A percentile compares a stretch with the other conserved stretches of the same genome.
phyloP scores from a whole-genome alignment of 2,888 invertebrate genomes.

The Mesochorus sp. region DNA sequence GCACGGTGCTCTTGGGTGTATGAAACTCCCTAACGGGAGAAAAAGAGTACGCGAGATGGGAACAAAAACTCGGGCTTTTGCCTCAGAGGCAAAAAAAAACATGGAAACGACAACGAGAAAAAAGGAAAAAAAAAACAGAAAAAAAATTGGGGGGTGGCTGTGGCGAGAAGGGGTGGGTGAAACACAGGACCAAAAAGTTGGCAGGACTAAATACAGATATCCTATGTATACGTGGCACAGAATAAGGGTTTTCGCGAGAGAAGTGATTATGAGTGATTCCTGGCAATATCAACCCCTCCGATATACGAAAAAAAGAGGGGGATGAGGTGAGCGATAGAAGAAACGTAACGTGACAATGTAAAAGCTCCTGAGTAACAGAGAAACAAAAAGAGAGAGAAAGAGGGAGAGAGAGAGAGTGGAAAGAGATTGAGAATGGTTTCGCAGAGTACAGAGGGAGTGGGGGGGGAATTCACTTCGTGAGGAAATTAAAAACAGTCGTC shows the following conservation, averaged over 20 bases:
- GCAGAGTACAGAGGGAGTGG: conserved; percentile 27
- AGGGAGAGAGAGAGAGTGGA: conserved; percentile 5
- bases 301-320: conserved; percentile 64
- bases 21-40: conserved; percentile 49
- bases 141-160: conserved; percentile 39
- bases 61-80: conserved; percentile 39
- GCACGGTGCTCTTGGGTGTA: conserved; percentile 44
- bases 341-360: conserved; percentile 39
- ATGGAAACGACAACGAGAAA: conserved; percentile 54
- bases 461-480: conserved; percentile 80
- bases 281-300: conserved; percentile 80
- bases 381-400: neutral
- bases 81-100: conserved; percentile 38
- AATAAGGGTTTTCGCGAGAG: conserved; percentile 56
- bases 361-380: conserved; percentile 23
- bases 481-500: conserved; percentile 82
- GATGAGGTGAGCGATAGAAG: conserved; percentile 39
- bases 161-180: conserved; percentile 17
- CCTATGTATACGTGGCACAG: neutral
- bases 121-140: conserved; percentile 18
- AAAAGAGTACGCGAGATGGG: conserved; percentile 35
- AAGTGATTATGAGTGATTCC: conserved; percentile 81
- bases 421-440: conserved; percentile 57
- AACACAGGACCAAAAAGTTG: conserved; percentile 30
- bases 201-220: neutral